Conservation (phyloP, 2,888 invertebrate species). For the Drymonia ruficornis region DNA sequence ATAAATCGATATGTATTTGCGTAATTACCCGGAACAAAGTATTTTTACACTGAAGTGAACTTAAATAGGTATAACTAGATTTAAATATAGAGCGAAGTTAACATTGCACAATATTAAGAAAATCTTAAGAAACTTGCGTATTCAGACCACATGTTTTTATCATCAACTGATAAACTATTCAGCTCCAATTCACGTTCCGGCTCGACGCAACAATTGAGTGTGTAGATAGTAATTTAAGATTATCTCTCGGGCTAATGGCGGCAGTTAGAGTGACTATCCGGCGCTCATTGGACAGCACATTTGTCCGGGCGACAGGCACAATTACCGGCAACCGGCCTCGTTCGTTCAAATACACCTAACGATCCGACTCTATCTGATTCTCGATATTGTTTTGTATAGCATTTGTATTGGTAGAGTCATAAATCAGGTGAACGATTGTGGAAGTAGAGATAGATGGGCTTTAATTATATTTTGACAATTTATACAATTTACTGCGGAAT, state of each 20-base stretch:
- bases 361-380: slow-evolving; percentile 55
- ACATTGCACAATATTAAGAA: too few relatives aligned
- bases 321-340: slow-evolving; percentile 72
- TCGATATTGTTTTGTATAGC: slow-evolving; percentile 45
- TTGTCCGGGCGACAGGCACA: slow-evolving; percentile 77
- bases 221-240: slow-evolving; percentile 63
- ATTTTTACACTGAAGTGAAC: neutral
- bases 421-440: neutral
- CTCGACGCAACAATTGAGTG: slow-evolving; percentile 48
- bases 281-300: slow-evolving; percentile 70
- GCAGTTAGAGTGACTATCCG: slow-evolving; percentile 74
- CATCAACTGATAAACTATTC: too few relatives aligned
- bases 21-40: neutral
- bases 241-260: slow-evolving; percentile 69
- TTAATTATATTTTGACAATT: too few relatives aligned
- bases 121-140: too few relatives aligned
- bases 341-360: slow-evolving; percentile 64
- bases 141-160: neutral
- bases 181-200: slow-evolving; percentile 3
- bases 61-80: too few relatives aligned
- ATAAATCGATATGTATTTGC: too few relatives aligned
- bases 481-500: too few relatives aligned
- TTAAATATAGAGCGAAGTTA: too few relatives aligned
- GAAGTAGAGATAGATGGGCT: neutral
- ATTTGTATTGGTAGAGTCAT: neutral